These are phyloP conservation scores for Nasonovia ribisnigri DNA, from an alignment of 2,888 invertebrate species.

Conservation along the genomic window DNA sequence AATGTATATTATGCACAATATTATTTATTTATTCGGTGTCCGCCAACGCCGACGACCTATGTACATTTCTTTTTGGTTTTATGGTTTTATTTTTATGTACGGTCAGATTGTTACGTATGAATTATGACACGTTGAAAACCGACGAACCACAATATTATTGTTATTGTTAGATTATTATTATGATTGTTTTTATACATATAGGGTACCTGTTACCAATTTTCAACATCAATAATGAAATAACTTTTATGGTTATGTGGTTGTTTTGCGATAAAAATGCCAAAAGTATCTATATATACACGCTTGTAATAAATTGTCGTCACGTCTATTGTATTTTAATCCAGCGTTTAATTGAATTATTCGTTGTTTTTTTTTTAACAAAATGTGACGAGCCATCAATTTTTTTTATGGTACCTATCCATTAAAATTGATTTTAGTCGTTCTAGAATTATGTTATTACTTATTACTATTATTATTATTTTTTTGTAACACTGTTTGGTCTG, in stretches of 20 bases:
- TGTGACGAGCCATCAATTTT: slow-evolving; percentile 30
- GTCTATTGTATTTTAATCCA: slow-evolving; percentile 7
- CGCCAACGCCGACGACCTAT: background rate
- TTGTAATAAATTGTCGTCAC: background rate
- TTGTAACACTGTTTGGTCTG: background rate
- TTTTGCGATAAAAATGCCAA: background rate
- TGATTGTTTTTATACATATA: background rate
- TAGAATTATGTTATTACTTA: background rate
- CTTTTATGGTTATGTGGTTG: slow-evolving; percentile 5
- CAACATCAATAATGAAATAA: slow-evolving; percentile 3
- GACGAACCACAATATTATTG: background rate
- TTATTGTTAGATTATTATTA: slow-evolving; percentile 4
- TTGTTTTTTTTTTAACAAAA: background rate
- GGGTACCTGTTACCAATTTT: background rate
- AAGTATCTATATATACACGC: background rate
- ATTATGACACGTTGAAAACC: background rate
- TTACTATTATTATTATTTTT: background rate
- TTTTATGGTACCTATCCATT: background rate
- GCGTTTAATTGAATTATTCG: slow-evolving; percentile 50
- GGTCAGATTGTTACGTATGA: background rate
- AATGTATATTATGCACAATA: background rate
- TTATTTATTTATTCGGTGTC: background rate
- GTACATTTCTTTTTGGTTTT: background rate
- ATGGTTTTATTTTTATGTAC: background rate
- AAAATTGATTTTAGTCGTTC: slow-evolving; percentile 12